Evolutionary conservation across 2,797 vertebrate species (phyloP).

Genomic region (Malacoraja senta): DNA sequence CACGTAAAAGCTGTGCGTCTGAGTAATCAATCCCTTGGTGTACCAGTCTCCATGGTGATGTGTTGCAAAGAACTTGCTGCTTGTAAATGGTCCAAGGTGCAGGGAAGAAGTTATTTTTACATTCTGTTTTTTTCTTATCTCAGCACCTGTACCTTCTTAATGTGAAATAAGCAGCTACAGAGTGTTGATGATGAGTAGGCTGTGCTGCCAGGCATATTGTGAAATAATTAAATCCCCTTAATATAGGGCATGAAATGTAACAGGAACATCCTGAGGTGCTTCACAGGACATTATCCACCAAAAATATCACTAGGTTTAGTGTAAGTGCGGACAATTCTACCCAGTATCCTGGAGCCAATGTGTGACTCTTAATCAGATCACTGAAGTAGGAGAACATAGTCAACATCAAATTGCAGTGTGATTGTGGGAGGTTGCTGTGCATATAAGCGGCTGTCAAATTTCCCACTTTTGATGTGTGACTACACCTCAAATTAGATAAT

Average conservation of each 20-base stretch:
- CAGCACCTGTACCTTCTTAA: neutral
- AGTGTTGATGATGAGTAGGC: neutral
- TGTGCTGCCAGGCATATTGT: neutral
- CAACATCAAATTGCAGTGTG: neutral
- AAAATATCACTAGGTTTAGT: too few species aligned
- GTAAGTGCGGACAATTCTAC: neutral
- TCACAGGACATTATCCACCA: too few species aligned
- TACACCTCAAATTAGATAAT: neutral
- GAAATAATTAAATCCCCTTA: neutral
- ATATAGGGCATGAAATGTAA: neutral
- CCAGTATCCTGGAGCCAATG: neutral
- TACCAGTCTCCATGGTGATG: neutral
- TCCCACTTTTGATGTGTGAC: neutral
- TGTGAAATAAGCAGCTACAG: neutral
- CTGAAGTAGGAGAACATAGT: too few species aligned
- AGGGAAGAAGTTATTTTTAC: neutral
- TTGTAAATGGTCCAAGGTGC: neutral
- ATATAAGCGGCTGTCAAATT: neutral
- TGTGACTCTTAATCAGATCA: neutral
- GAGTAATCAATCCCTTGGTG: neutral
- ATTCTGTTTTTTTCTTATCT: neutral
- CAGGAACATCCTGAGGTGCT: neutral
- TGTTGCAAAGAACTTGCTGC: neutral
- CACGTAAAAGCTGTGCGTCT: neutral
- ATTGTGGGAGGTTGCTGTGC: neutral